Evolutionary conservation across 2,797 vertebrate genomes (phyloP).

Genomic region (Nannoperca obscura): DNA sequence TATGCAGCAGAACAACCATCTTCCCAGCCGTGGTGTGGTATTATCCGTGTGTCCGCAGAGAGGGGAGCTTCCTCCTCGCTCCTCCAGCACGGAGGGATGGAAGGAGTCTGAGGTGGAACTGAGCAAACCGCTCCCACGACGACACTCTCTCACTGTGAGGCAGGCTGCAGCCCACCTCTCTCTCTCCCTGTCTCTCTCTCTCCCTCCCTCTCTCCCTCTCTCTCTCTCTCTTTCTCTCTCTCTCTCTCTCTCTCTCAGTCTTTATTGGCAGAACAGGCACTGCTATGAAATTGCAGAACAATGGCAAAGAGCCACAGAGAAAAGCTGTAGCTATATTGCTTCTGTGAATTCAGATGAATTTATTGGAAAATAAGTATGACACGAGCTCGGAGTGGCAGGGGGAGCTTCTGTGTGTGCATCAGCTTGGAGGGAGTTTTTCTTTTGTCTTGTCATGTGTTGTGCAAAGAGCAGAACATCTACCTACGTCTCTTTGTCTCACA

Average conservation of each 20-base stretch:
- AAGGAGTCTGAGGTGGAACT: slow-evolving; percentile 62
- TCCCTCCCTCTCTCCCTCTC: slow-evolving; percentile 4
- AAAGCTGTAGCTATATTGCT: background rate
- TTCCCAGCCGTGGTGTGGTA: slow-evolving; percentile 52
- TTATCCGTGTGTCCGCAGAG: slow-evolving; percentile 67
- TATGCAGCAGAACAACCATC: slow-evolving; percentile 76
- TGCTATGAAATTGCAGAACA: slow-evolving; percentile 40
- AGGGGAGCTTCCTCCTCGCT: slow-evolving; percentile 65
- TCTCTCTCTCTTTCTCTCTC: background rate
- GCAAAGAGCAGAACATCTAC: background rate
- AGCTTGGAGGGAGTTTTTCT: background rate
- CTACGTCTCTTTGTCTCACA: background rate
- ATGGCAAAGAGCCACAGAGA: slow-evolving; percentile 20
- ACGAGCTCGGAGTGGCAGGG: background rate
- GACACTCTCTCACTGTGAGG: slow-evolving; percentile 65
- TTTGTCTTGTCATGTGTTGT: background rate
- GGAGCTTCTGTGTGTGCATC: background rate
- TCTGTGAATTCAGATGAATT: slow-evolving; percentile 3
- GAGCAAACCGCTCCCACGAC: slow-evolving; percentile 68
- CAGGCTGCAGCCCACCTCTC: slow-evolving; percentile 36
- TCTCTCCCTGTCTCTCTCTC: slow-evolving; percentile 1
- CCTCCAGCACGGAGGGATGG: slow-evolving; percentile 73
- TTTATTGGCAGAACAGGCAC: slow-evolving; percentile 48
- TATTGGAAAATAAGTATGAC: too few species aligned
- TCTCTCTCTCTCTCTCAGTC: slow-evolving; percentile 16